Conservation (phyloP, 2,888 invertebrate genomes). For the Heterodera filipjevi region DNA sequence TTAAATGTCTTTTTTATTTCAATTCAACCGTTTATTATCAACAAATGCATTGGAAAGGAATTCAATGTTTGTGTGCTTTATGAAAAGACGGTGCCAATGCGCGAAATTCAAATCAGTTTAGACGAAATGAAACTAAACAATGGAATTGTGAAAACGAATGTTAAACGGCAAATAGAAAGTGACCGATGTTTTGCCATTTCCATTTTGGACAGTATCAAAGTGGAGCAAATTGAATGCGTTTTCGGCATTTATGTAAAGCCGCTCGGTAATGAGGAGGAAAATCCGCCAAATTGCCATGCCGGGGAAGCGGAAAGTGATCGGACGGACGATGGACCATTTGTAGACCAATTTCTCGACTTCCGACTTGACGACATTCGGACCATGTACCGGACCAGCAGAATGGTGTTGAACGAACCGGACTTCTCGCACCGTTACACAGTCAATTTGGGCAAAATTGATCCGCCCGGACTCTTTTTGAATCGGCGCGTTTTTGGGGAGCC, state of each 20-base stretch:
- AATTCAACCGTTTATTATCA: no score
- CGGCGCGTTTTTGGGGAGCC: not conserved
- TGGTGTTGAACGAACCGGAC: not conserved
- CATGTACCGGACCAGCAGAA: not conserved
- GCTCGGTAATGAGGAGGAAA: no score
- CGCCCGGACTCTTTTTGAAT: conserved; percentile 7
- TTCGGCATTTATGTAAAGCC: not conserved
- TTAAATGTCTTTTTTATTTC: no score
- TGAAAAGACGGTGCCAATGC: not conserved
- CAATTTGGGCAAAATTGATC: not conserved
- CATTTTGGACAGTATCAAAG: not conserved
- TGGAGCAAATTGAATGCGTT: not conserved
- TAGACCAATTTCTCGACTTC: not conserved
- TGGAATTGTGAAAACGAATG: not conserved
- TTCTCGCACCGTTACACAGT: not conserved
- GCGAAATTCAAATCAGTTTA: not conserved
- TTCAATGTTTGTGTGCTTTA: not conserved
- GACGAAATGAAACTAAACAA: not conserved
- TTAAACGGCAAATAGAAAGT: not conserved
- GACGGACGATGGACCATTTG: not conserved
- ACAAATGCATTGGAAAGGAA: not conserved
- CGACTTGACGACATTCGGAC: not conserved
- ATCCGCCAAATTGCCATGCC: not conserved
- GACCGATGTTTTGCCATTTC: not conserved
- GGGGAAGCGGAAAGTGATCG: not conserved